Evolutionary conservation across 2,113 vertebrate genomes (phyloP).

Genomic region (Pseudorectes ferrugineus): DNA sequence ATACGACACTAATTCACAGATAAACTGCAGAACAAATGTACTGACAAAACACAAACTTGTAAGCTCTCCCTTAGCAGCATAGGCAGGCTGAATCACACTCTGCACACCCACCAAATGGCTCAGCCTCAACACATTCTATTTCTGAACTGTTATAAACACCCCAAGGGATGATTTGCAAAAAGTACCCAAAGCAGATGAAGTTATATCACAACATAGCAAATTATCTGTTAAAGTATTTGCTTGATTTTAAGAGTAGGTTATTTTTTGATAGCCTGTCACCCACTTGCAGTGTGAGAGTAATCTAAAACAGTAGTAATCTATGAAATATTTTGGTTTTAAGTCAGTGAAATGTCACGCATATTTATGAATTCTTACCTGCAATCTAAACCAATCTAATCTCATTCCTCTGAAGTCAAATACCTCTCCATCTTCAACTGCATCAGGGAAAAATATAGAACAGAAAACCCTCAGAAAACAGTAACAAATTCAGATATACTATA

Average conservation of each 20-base stretch:
- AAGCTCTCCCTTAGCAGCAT: not conserved
- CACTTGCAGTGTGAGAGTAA: not conserved
- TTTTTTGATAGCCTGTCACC: not conserved
- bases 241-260: not conserved
- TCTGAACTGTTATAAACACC: not conserved
- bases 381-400: slow-evolving; percentile 97
- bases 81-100: not conserved
- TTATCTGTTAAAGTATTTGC: not conserved
- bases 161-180: not conserved
- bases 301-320: not conserved
- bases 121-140: not conserved
- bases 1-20: not conserved
- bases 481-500: not conserved
- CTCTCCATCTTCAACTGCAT: slow-evolving; percentile 95
- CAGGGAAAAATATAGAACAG: slow-evolving; percentile 2
- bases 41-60: not conserved
- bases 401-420: slow-evolving; percentile 99
- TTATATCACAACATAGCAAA: not conserved
- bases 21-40: not conserved
- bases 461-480: not conserved
- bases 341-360: rapidly evolving
- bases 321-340: not conserved
- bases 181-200: not conserved
- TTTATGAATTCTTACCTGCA: slow-evolving; percentile 82
- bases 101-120: not conserved